phyloP scores from a whole-genome alignment of 2,888 invertebrate genomes.

The Amorpha juglandis region DNA sequence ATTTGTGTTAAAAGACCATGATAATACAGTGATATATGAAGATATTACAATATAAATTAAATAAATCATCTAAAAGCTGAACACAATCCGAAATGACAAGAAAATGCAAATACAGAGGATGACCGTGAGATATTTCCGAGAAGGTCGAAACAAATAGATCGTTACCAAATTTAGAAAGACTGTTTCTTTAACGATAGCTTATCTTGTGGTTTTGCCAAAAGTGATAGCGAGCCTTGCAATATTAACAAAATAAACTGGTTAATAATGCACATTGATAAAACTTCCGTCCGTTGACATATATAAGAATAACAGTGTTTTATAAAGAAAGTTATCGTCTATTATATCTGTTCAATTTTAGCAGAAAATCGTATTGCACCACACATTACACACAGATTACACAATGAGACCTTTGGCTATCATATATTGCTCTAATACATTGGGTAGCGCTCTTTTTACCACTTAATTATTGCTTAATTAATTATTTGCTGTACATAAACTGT shows the following conservation, averaged over 20 bases:
- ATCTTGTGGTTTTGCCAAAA: not conserved
- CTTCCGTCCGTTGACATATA: no score
- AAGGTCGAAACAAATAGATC: constrained; percentile 21
- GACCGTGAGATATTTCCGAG: constrained; percentile 17
- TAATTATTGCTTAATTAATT: no score
- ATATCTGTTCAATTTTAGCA: no score
- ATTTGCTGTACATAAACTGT: no score
- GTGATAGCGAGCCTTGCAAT: not conserved
- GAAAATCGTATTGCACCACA: no score
- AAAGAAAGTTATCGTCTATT: no score
- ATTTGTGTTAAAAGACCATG: not conserved
- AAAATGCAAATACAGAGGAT: constrained; percentile 13
- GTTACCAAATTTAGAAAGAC: constrained; percentile 17
- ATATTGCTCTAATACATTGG: no score
- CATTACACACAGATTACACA: no score
- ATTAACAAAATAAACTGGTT: not conserved
- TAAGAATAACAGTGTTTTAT: no score
- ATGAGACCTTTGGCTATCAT: no score
- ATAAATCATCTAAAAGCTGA: constrained; percentile 8
- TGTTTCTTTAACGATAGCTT: constrained; percentile 7
- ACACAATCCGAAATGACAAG: constrained; percentile 4
- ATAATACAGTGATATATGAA: not conserved
- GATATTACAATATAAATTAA: not conserved
- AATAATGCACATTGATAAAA: not conserved
- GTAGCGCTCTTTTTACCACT: no score